Conservation (phyloP, 2,113 vertebrate genomes). For the Vicugna pacos region DNA sequence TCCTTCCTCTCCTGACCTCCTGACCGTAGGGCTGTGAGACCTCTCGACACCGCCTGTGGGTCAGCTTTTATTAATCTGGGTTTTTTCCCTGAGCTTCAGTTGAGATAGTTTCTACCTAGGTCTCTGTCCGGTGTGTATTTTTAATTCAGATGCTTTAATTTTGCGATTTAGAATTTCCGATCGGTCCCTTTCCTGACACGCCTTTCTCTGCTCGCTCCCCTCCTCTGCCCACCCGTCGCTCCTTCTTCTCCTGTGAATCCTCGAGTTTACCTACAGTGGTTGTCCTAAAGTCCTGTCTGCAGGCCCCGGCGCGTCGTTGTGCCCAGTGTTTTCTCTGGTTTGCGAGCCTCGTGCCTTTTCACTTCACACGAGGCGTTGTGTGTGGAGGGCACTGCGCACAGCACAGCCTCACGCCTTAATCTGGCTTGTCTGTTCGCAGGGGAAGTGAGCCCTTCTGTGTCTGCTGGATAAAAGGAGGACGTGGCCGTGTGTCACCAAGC, state of each 20-base stretch:
- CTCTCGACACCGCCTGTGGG: fast-evolving
- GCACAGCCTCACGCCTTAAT: not conserved
- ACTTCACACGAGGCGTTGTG: fast-evolving
- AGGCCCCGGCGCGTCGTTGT: not conserved
- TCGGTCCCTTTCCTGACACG: not conserved
- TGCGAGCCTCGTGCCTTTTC: not conserved
- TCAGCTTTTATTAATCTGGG: not conserved
- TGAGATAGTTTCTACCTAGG: not conserved
- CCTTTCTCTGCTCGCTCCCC: too few species aligned
- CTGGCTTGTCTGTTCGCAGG: not conserved
- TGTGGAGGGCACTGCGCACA: too few species aligned
- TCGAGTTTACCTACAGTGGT: not conserved
- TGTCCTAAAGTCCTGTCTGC: too few species aligned
- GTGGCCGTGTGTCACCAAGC: too few species aligned
- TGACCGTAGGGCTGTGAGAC: fast-evolving
- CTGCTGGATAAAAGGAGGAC: too few species aligned
- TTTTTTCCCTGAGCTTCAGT: not conserved
- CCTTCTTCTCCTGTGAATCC: not conserved
- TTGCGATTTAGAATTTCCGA: not conserved
- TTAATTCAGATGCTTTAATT: too few species aligned
- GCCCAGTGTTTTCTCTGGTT: fast-evolving
- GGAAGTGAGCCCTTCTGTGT: not conserved
- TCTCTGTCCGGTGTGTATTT: fast-evolving
- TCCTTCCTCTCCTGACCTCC: not conserved
- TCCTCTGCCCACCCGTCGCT: not conserved